Percentiles rank a stretch among this genome's conserved stretches.
phyloP scores from a whole-genome alignment of 2,113 vertebrate species.

The Scopus umbretta region DNA sequence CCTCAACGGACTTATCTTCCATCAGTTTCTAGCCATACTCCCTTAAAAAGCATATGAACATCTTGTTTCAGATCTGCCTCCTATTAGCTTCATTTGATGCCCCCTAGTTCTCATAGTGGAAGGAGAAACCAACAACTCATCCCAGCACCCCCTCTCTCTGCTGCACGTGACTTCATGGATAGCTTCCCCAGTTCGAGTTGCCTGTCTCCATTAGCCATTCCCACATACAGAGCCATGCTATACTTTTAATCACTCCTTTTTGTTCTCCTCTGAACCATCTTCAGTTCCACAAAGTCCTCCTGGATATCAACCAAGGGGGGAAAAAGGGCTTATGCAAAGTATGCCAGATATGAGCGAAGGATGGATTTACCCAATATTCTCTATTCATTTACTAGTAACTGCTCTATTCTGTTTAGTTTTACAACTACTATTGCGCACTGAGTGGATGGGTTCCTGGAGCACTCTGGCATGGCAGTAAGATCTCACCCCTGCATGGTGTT shows the following conservation, averaged over 20 bases:
- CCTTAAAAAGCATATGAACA: not conserved
- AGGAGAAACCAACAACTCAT: not conserved
- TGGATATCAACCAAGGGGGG: not conserved
- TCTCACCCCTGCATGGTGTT: not conserved
- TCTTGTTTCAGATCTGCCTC: not conserved
- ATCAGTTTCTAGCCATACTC: not conserved
- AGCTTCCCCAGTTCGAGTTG: not conserved
- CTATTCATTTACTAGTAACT: not conserved
- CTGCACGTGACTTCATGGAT: not conserved
- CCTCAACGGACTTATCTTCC: not conserved
- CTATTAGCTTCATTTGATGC: not conserved
- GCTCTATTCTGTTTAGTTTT: not conserved
- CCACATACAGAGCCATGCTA: not conserved
- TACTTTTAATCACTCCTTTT: not conserved
- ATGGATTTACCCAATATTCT: not conserved
- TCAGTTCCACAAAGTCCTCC: not conserved
- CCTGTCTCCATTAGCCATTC: not conserved
- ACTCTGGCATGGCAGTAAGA: not conserved
- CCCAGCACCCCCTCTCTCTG: fast-evolving
- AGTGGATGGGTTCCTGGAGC: not conserved
- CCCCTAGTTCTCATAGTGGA: not conserved
- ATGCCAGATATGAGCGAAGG: not conserved
- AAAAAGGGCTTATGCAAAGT: not conserved
- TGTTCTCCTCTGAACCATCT: not conserved
- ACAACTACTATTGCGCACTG: not conserved